Conservation (phyloP, 2,888 invertebrate genomes). For the Amiota mariae region DNA sequence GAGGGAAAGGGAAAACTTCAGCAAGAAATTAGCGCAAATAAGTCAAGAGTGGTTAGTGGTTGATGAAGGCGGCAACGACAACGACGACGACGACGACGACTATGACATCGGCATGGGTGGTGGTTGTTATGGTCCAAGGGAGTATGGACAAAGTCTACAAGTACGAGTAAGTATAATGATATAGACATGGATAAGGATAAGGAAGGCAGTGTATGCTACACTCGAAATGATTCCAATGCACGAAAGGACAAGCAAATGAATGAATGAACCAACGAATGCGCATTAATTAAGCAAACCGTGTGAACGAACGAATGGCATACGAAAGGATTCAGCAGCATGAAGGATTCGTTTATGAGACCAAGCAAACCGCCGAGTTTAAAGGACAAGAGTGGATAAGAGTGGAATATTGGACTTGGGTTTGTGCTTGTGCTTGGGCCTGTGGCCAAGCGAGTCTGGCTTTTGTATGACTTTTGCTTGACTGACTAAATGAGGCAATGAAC, state of each 20-base stretch:
- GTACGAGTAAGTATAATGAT: background rate
- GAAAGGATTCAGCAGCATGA: background rate
- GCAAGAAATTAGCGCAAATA: slow-evolving; percentile 62
- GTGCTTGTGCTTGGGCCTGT: background rate
- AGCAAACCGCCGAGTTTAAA: background rate
- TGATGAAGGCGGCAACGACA: background rate
- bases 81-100: slow-evolving; percentile 1
- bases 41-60: slow-evolving; percentile 33
- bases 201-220: background rate
- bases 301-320: slow-evolving; percentile 6
- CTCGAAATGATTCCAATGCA: too few relatives aligned
- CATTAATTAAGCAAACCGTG: slow-evolving; percentile 62
- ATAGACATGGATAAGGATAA: too few relatives aligned
- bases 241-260: too few relatives aligned
- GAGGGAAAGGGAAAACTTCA: background rate
- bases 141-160: background rate
- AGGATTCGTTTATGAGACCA: background rate
- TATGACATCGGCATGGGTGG: background rate
- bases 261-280: slow-evolving; percentile 41
- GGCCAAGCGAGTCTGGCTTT: background rate
- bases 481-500: slow-evolving; percentile 16
- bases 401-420: background rate
- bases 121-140: slow-evolving; percentile 34
- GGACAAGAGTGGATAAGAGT: too few relatives aligned
- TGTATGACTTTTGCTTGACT: slow-evolving; percentile 18